These are phyloP conservation scores for Machaerirhynchus nigripectus DNA, from an alignment of 2,113 vertebrate genomes.

Conservation along the genomic window DNA sequence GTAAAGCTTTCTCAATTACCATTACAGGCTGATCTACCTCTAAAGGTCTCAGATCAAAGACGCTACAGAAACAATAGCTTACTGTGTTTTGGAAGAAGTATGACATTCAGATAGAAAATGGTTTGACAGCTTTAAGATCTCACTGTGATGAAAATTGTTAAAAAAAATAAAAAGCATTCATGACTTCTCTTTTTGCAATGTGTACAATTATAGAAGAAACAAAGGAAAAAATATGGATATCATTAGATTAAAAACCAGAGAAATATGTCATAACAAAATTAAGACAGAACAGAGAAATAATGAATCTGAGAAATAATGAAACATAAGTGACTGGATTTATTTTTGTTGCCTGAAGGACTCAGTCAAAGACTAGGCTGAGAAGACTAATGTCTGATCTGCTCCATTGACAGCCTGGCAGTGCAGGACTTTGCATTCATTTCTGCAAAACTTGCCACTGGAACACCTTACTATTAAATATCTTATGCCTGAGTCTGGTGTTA, in stretches of 20 bases:
- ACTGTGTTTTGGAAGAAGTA: neutral
- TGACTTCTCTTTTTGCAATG: neutral
- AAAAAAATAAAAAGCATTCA: neutral
- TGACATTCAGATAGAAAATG: neutral
- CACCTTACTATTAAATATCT: neutral
- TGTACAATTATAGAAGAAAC: neutral
- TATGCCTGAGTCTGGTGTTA: neutral
- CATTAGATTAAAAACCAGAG: neutral
- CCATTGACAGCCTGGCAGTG: accelerated
- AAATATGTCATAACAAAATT: neutral
- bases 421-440: neutral
- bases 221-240: neutral
- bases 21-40: neutral
- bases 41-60: neutral
- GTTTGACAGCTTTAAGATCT: neutral
- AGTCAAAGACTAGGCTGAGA: neutral
- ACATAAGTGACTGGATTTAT: neutral
- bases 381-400: neutral
- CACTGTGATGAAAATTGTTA: neutral
- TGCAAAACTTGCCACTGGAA: neutral
- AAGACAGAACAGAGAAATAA: neutral
- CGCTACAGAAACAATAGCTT: neutral
- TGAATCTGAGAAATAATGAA: neutral
- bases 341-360: neutral
- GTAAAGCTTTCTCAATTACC: neutral